These are phyloP conservation scores for Arctia plantaginis DNA, from an alignment of 2,888 invertebrate species.

Conservation along the genomic window DNA sequence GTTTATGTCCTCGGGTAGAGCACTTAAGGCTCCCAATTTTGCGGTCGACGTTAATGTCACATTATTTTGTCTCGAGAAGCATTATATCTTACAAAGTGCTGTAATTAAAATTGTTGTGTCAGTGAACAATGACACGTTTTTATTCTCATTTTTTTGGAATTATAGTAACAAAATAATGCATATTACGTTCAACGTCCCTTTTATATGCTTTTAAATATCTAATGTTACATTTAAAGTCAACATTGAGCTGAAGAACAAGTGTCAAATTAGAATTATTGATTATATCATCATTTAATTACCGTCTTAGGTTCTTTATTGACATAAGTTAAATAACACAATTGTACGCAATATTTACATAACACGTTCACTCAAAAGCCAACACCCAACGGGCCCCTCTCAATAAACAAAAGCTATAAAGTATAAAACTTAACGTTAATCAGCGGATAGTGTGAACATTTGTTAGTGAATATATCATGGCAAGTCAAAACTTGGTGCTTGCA, in stretches of 20 bases:
- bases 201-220: not conserved
- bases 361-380: slow-evolving; percentile 12
- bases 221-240: not conserved
- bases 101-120: slow-evolving; percentile 75
- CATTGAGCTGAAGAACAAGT: not conserved
- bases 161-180: not conserved
- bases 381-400: slow-evolving; percentile 17
- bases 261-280: not conserved
- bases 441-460: slow-evolving; percentile 67
- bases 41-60: slow-evolving; percentile 76
- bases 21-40: slow-evolving; percentile 84
- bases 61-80: slow-evolving; percentile 74
- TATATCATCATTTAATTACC: not conserved
- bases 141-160: slow-evolving; percentile 23
- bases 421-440: slow-evolving; percentile 63
- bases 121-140: slow-evolving; percentile 58
- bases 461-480: slow-evolving; percentile 80
- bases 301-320: not conserved
- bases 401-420: slow-evolving; percentile 27
- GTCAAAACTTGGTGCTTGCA: slow-evolving; percentile 84
- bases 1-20: slow-evolving; percentile 77
- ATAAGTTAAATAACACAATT: slow-evolving; percentile 1
- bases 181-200: not conserved
- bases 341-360: not conserved
- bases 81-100: slow-evolving; percentile 78